phyloP scores from a whole-genome alignment of 2,797 vertebrate species.

The Eptatretus atami region DNA sequence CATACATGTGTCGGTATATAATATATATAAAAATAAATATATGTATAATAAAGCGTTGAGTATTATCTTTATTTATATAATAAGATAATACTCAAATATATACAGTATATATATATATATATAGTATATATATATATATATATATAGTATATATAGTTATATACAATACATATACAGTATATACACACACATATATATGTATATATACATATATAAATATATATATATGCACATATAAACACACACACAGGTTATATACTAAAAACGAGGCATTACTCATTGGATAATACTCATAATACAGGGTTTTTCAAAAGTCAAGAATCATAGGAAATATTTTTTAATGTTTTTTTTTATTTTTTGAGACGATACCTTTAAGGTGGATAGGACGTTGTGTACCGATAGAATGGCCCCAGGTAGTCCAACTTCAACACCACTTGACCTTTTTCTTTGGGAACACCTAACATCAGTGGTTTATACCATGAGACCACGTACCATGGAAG shows the following conservation, averaged over 20 bases:
- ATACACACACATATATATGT: neutral
- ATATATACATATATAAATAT: neutral
- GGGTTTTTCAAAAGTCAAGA: no score
- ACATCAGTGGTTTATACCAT: no score
- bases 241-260: neutral
- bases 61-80: neutral
- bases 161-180: neutral
- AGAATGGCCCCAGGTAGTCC: no score
- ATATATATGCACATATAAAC: neutral
- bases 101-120: constrained; percentile 1
- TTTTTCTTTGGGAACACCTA: no score
- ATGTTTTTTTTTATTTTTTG: neutral
- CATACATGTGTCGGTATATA: neutral
- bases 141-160: neutral
- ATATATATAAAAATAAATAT: neutral
- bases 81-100: neutral
- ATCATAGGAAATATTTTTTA: neutral
- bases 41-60: neutral
- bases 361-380: neutral
- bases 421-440: no score
- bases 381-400: no score
- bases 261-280: neutral
- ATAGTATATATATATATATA: neutral
- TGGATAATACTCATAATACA: neutral
- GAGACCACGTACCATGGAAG: no score